Base-by-base conservation (phyloP, 2,888 invertebrate genomes). In the Lithodes maja region DNA sequence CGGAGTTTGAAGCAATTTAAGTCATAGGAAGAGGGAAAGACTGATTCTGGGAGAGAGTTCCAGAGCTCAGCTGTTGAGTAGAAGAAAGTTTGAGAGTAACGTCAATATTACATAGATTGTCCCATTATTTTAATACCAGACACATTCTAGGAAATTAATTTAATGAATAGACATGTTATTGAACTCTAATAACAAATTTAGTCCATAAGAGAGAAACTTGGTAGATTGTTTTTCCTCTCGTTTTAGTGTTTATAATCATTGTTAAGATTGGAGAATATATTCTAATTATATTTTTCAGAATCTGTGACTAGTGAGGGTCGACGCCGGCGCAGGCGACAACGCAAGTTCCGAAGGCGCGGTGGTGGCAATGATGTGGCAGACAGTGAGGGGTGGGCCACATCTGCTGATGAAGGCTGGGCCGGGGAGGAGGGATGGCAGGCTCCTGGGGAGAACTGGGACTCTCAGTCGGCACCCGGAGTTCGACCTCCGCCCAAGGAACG, bases 221-320 rank as follows among this genome's bases (percentile, higher is more conserved):
- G 33, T 33, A 33, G 33, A 33, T 33, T 33, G 33, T 33, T 33
- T 33, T 33, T 33, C 33, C 33, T 33, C 33, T 33, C 33, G 33
- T 33, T 33, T 33, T 33, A 33, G 33, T 33, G 33, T 33, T 33
- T 33, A 33, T 33, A 33, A 33, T 33, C 33, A 33, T 33, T 33
- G 33, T 33, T 33, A 33, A 33, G 33, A 33, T 33, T 33, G 33
- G 33, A 33, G 33, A 33, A 33, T 33, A 33, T 33, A 33, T 33
- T 33, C 33, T 33, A 33, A 33, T 33, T 33, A 33, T 33, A 1
- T 9, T 69, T 68, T 77, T 49, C 85, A 90, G 90, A 90, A 17
- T 90, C 90, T 7, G 84, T 87, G 7, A 87, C 90, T 3, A 90
- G 90, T 71, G 90, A 90, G 53, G 90, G 86, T 9, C 84, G 83